These are phyloP conservation scores for Nysson spinosus DNA, from an alignment of 2,888 invertebrate species.

Conservation along the genomic window DNA sequence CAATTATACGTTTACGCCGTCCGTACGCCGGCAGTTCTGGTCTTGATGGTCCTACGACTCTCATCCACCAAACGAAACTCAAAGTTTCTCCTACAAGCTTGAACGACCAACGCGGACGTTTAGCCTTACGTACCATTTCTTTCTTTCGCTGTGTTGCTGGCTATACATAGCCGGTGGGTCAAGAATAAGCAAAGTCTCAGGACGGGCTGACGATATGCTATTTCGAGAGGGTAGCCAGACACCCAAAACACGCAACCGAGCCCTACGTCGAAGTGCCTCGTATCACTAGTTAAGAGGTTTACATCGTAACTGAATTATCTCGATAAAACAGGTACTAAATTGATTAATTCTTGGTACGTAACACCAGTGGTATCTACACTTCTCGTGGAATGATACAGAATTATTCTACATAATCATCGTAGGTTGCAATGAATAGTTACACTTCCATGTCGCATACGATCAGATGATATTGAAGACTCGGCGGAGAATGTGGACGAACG, in stretches of 20 bases:
- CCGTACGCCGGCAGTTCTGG: conserved; percentile 31
- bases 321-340: neutral
- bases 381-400: too few relatives aligned
- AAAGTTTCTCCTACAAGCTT: conserved; percentile 14
- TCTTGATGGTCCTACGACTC: conserved; percentile 2
- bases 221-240: conserved; percentile 56
- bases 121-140: conserved; percentile 31
- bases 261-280: conserved; percentile 14
- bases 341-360: neutral
- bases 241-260: conserved; percentile 36
- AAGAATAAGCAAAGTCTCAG: conserved; percentile 55
- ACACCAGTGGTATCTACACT: too few relatives aligned
- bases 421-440: too few relatives aligned
- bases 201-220: conserved; percentile 62
- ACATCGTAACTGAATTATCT: neutral
- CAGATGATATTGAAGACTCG: too few relatives aligned
- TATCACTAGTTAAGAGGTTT: neutral
- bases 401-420: too few relatives aligned
- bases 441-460: too few relatives aligned
- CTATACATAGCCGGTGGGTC: conserved; percentile 58
- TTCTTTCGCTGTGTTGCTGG: conserved; percentile 47
- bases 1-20: conserved; percentile 75
- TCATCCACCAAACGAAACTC: neutral
- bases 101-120: conserved; percentile 35
- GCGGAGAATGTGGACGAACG: too few relatives aligned